These are phyloP conservation scores for Melanerpes formicivorus DNA, from an alignment of 2,113 vertebrate species.

Conservation along the genomic window DNA sequence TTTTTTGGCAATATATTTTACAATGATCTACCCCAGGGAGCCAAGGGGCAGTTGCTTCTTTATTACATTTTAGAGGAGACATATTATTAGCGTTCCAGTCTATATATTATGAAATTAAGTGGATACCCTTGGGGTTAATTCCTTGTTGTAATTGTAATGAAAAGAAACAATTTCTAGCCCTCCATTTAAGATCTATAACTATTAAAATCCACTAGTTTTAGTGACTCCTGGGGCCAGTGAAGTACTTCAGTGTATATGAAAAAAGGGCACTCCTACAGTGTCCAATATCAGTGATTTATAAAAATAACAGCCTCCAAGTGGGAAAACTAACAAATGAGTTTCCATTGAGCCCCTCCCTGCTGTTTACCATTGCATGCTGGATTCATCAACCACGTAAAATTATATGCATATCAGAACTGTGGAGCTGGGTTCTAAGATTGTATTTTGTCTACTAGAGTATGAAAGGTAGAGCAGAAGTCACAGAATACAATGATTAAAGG, in stretches of 20 bases:
- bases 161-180: slow-evolving; percentile 84
- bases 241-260: slow-evolving; percentile 72
- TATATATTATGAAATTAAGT: slow-evolving; percentile 88
- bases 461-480: neutral
- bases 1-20: slow-evolving; percentile 72
- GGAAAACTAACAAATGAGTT: slow-evolving; percentile 78
- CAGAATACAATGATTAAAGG: neutral
- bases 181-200: slow-evolving; percentile 83
- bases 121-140: slow-evolving; percentile 85
- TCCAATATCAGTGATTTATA: slow-evolving; percentile 81
- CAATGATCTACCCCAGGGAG: slow-evolving; percentile 77
- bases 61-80: slow-evolving; percentile 79
- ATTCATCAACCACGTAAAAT: slow-evolving; percentile 66
- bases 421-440: slow-evolving; percentile 36
- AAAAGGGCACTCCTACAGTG: slow-evolving; percentile 78
- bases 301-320: slow-evolving; percentile 77
- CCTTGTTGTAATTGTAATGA: slow-evolving; percentile 85
- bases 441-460: neutral
- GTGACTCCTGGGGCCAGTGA: slow-evolving; percentile 78
- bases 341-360: slow-evolving; percentile 76
- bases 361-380: slow-evolving; percentile 67
- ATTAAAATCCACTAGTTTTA: slow-evolving; percentile 82
- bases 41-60: slow-evolving; percentile 82
- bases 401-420: slow-evolving; percentile 50
- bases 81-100: slow-evolving; percentile 82